Evolutionary conservation across 2,797 vertebrate species (phyloP).

Genomic region (Ciconia nigra): DNA sequence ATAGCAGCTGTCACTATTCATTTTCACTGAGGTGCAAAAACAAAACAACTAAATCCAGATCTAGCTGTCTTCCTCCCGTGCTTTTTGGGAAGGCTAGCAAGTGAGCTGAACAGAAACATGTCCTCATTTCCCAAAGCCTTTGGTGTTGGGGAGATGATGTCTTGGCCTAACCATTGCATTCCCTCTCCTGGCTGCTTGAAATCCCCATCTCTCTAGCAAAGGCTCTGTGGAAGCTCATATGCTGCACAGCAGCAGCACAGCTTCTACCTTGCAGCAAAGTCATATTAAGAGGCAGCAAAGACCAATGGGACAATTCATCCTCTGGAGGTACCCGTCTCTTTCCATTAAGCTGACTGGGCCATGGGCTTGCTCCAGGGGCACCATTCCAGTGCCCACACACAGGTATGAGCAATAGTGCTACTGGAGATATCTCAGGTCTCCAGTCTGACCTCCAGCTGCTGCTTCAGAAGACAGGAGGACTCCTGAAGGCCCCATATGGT

Average conservation of each 20-base stretch:
- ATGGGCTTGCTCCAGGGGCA: background rate
- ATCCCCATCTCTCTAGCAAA: background rate
- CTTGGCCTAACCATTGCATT: background rate
- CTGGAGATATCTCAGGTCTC: background rate
- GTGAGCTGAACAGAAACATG: background rate
- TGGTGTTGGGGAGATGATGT: background rate
- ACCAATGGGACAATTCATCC: background rate
- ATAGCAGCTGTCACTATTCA: background rate
- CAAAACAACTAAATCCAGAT: background rate
- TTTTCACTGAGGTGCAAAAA: background rate
- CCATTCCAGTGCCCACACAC: background rate
- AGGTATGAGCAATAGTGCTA: background rate
- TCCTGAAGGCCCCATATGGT: background rate
- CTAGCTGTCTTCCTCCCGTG: background rate
- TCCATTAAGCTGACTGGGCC: background rate
- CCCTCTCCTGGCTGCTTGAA: background rate
- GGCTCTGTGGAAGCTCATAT: background rate
- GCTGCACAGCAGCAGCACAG: background rate
- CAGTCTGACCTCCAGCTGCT: background rate
- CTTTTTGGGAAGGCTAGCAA: background rate
- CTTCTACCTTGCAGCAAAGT: background rate
- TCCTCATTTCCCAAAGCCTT: background rate
- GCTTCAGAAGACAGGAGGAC: background rate
- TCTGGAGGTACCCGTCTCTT: background rate
- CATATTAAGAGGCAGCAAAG: background rate